Evolutionary conservation across 1,140 invertebrate genomes (phyloP).

Genomic region (Tetranychus urticae): DNA sequence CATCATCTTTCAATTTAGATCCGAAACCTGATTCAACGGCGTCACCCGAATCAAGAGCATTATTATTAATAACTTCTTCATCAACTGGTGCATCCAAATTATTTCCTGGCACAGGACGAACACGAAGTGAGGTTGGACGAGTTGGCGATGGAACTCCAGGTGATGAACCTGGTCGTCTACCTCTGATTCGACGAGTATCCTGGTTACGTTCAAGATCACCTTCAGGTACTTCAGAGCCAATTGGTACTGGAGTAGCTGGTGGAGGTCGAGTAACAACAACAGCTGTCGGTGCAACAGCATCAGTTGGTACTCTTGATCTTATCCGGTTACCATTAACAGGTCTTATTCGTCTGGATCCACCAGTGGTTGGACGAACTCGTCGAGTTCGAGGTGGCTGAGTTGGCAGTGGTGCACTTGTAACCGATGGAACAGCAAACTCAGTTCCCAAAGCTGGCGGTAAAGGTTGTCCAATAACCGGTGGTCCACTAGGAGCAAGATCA

Average conservation of each 20-base stretch:
- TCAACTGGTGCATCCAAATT: neutral
- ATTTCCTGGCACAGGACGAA: neutral
- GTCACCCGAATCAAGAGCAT: neutral
- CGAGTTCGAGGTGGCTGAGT: neutral
- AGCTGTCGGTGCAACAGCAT: slow-evolving; percentile 6
- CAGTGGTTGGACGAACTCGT: neutral
- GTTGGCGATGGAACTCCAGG: neutral
- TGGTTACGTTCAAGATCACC: neutral
- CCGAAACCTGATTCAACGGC: neutral
- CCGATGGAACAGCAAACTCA: neutral
- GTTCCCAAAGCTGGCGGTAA: neutral
- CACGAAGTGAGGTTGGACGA: neutral
- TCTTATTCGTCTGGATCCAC: neutral
- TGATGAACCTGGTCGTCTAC: neutral
- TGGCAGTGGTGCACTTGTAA: neutral
- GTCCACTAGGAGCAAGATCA: neutral
- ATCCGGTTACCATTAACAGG: neutral
- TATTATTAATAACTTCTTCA: neutral
- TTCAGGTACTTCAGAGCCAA: slow-evolving; percentile 5
- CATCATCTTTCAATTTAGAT: neutral
- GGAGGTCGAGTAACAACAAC: slow-evolving; percentile 8
- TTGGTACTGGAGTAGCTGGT: neutral
- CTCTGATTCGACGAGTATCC: neutral
- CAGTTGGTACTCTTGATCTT: neutral
- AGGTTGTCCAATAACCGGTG: neutral